Base-by-base conservation (phyloP, 2,113 vertebrate genomes). In the Albula goreensis region DNA sequence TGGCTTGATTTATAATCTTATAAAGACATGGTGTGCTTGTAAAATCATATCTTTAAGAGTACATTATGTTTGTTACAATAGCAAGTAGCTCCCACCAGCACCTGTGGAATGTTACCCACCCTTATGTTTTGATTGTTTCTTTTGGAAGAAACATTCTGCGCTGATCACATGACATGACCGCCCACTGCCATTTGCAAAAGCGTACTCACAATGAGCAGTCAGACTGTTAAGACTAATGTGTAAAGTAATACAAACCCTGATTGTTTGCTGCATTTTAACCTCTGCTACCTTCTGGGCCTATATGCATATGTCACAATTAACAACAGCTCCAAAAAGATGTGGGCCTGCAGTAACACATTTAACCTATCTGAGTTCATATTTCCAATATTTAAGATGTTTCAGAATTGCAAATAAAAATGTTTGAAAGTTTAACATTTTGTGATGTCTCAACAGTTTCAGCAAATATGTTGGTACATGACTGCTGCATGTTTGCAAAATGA, bases 111-210 rank as follows among this genome's bases (percentile, higher is more conserved):
- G 3, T 13, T 60, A 13, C 8, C 57, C 57, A 10, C 17, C 57
- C 17, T 10, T 5, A 15, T 15, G 11, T 3, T 56, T 12, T 56
- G 53, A 60, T 19, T 41, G 17, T 50, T 57, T 51, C 6, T 70
- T 82, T 66, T 50, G 22, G 48, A 83, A 70, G 82, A 50, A 22
- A 25, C 49, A 49, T 31, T 74, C 49, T 12, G 3, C 6, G 17
- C 11, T 2, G 66, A 31, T 48, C 63, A 85, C 86, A 77, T 66
- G 81, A 89, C 86, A 77, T 66, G 81, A 89, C 84, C 87, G 87
- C 90, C 89, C 86, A 88, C 86, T 88, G 82, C 88, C 91, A 90
- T 89, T 85, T 91, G 89, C 91, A 91, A 90, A 89, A 87, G 78
- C 70, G 78, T 91, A 81, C 80, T 89, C 52, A 51, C 89, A 84